A percentile compares a stretch with the other conserved stretches of the same genome.
Conservation (phyloP, 1,140 invertebrate genomes). For the Cardiocondyla obscurior region DNA sequence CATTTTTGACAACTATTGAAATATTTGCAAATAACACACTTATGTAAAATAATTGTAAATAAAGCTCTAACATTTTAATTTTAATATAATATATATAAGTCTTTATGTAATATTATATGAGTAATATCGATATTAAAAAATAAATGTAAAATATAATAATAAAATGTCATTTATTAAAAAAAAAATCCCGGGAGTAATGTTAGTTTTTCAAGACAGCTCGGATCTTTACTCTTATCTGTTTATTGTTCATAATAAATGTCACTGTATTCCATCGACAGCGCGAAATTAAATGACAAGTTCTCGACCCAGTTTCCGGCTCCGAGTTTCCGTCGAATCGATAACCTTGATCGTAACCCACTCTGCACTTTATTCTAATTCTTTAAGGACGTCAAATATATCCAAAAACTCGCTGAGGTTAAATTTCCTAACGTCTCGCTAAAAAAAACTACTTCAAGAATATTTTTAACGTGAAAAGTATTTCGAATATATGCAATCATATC, state of each 20-base stretch:
- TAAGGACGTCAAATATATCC: not conserved
- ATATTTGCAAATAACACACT: no score
- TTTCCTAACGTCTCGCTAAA: not conserved
- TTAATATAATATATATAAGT: not conserved
- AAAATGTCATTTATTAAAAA: not conserved
- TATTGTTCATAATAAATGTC: constrained; percentile 13
- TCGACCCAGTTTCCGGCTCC: constrained; percentile 53
- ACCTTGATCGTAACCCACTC: constrained; percentile 42
- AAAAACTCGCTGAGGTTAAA: not conserved
- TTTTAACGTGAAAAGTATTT: no score
- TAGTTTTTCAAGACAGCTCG: not conserved
- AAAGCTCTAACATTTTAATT: no score
- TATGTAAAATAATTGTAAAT: no score
- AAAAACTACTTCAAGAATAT: not conserved
- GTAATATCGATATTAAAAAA: not conserved
- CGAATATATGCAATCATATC: no score
- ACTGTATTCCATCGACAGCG: constrained; percentile 27
- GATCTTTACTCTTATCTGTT: not conserved
- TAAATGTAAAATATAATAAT: not conserved
- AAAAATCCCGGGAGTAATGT: not conserved
- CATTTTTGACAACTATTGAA: no score
- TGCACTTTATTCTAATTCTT: constrained; percentile 6
- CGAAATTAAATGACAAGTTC: constrained; percentile 36
- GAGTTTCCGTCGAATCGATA: constrained; percentile 56
- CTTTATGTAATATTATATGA: not conserved